Conservation (phyloP, 2,113 vertebrate species). For the Amazona guildingii region DNA sequence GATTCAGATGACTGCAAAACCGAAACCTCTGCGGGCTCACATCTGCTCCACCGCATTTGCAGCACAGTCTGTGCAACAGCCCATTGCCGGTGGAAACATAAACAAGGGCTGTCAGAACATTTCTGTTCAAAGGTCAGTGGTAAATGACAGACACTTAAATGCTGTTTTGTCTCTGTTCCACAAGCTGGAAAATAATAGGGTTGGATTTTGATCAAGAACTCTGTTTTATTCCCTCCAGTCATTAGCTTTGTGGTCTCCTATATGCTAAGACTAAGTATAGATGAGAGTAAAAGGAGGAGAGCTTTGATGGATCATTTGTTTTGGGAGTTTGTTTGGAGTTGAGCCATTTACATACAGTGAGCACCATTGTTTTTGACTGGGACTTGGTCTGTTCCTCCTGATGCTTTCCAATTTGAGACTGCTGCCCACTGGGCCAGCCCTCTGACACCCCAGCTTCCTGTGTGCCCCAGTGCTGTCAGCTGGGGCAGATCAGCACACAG, state of each 20-base stretch:
- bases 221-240: background rate
- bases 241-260: background rate
- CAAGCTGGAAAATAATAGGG: conserved; percentile 15
- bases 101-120: conserved; percentile 2
- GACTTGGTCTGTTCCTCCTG: background rate
- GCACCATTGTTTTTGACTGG: background rate
- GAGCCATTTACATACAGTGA: background rate
- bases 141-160: conserved; percentile 26
- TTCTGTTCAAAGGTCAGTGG: background rate
- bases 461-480: background rate
- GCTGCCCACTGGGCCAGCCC: background rate
- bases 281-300: background rate
- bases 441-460: background rate
- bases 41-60: background rate
- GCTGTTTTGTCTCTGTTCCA: background rate
- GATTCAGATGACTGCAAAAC: background rate
- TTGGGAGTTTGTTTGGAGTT: background rate
- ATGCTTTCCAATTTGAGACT: background rate
- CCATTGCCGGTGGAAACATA: background rate
- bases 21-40: background rate
- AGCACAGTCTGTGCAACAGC: background rate
- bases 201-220: conserved; percentile 9
- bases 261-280: background rate
- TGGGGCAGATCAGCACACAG: background rate
- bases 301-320: background rate